phyloP scores from a whole-genome alignment of 2,113 vertebrate species.

The Hydrochoerus hydrochaeris region DNA sequence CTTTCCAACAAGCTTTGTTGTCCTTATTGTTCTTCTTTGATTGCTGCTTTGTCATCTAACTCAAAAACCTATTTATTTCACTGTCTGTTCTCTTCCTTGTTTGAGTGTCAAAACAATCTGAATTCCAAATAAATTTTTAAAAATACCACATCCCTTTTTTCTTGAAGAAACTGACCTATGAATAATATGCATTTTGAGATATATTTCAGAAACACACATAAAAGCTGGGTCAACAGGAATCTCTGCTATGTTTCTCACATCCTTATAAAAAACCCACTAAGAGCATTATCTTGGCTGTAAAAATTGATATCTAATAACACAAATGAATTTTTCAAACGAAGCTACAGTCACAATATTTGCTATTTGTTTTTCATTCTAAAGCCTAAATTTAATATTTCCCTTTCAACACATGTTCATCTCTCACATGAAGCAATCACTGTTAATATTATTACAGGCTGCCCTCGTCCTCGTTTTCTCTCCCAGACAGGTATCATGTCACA shows the following conservation, averaged over 20 bases:
- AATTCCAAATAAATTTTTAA: conserved; percentile 59
- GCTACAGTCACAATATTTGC: neutral
- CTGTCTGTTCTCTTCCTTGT: neutral
- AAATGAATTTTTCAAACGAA: conserved; percentile 37
- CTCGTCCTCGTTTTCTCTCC: conserved; percentile 37
- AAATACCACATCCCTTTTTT: neutral
- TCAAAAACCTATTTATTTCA: conserved; percentile 21
- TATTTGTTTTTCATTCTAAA: conserved; percentile 34
- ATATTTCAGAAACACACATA: conserved; percentile 43
- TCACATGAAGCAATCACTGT: conserved; percentile 35
- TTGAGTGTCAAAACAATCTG: conserved; percentile 42
- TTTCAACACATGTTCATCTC: conserved; percentile 12
- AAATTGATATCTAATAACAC: neutral
- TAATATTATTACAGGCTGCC: neutral
- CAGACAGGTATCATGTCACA: conserved; percentile 21
- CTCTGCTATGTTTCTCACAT: conserved; percentile 20
- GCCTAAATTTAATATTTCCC: conserved; percentile 29
- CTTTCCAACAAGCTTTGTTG: conserved; percentile 61
- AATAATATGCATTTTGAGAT: conserved; percentile 13
- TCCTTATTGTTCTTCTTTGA: conserved; percentile 25
- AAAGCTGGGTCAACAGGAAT: conserved; percentile 52
- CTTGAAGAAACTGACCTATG: neutral
- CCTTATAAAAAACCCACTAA: neutral
- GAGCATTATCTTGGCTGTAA: conserved; percentile 6
- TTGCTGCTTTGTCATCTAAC: conserved; percentile 36